Evolutionary conservation across 37 sponge, comb jelly and placozoan species (phyloP), one percentile per base, ranked within the genome.

Genomic region (Aplysina aerophoba): DNA sequence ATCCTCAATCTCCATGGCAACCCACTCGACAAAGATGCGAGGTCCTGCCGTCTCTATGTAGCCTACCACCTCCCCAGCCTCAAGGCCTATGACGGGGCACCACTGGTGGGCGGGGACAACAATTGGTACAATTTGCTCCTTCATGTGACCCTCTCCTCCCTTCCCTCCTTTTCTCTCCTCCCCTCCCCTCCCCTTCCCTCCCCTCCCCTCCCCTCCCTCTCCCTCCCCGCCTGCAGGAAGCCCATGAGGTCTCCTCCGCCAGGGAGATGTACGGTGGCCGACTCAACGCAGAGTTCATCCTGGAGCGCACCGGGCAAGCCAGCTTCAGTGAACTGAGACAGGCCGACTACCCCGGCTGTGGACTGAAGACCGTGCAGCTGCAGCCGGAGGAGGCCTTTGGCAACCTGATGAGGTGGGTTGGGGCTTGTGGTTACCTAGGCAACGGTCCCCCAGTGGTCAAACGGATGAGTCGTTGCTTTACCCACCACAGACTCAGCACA

Each of bases 231-330:
- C 37, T 88, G 37, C 68, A 94, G 92, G 93, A 89, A 5, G 61
- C 30, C 0, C 34, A 69, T 62, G 95, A 95, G 62, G 36, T 85
- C 12, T 59, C 77, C 35, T 39, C 37, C 14, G 93, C 95, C 17
- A 95, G 81, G 74, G 95, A 95, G 63, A 93, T 73, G 73, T 80
- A 90, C 0, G 95, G 95, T 62, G 95, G 95, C 38, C 36, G 97
- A n/a, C 82, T 97, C 60, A 90, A 88, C 38, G 87, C 90, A 65
- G 97, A 97, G 82, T 78, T 89, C 65, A 86, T 97, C 21, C 80
- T 72, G 71, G 95, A 97, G 44, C 89, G 82, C 56, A 41, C 82
- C n/a, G 92, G 87, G 50, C 57, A 84, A 73, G 27, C 63, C 17
- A 38, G 88, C 37, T 82, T 92, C 61, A 36, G 35, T 4, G 80